These are phyloP conservation scores for Aramus guarauna DNA, from an alignment of 2,113 vertebrate species.

Conservation along the genomic window DNA sequence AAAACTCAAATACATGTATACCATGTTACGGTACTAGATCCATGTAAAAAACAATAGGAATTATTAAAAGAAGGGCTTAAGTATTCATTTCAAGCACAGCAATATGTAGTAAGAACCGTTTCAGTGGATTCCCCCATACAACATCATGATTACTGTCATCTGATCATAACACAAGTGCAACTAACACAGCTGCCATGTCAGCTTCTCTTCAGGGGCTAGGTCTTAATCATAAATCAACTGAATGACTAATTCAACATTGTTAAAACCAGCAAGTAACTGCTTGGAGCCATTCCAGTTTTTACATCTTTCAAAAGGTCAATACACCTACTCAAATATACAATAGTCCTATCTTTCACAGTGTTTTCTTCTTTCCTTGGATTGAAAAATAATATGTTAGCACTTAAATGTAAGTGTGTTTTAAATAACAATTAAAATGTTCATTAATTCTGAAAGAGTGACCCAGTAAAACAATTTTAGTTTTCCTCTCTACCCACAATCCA, in stretches of 20 bases:
- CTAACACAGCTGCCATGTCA: conserved; percentile 62
- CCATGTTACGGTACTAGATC: neutral
- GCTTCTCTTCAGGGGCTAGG: conserved; percentile 62
- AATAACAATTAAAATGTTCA: conserved; percentile 59
- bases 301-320: conserved; percentile 85
- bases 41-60: neutral
- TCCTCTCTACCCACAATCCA: conserved; percentile 11
- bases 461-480: conserved; percentile 48
- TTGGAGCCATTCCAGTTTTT: conserved; percentile 74
- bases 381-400: conserved; percentile 58
- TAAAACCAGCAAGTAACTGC: conserved; percentile 69
- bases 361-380: conserved; percentile 78
- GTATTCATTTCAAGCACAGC: neutral
- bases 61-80: neutral
- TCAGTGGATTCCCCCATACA: conserved; percentile 48
- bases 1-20: neutral
- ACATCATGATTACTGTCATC: conserved; percentile 60
- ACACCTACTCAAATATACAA: conserved; percentile 79
- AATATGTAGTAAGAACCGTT: conserved; percentile 10
- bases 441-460: conserved; percentile 47
- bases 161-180: conserved; percentile 57
- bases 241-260: conserved; percentile 75
- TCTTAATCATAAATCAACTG: conserved; percentile 71
- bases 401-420: conserved; percentile 63
- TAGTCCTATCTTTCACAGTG: conserved; percentile 64